Conservation (phyloP, 1,140 invertebrate species). For the Bombus affinis region DNA sequence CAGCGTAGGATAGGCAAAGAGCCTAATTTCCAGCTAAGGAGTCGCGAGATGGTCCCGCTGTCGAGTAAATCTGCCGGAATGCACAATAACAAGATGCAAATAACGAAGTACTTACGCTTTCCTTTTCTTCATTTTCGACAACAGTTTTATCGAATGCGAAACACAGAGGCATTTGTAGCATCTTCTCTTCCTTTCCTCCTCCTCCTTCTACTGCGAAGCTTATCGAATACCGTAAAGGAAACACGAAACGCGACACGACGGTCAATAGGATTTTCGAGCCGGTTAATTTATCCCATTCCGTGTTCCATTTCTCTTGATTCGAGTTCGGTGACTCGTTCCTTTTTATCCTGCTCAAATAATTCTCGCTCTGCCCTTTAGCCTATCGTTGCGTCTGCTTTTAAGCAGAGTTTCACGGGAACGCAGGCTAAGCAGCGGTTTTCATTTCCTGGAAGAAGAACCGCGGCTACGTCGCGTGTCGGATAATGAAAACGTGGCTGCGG, state of each 20-base stretch:
- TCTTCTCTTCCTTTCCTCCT: background rate
- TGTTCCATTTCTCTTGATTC: background rate
- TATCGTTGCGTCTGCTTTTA: background rate
- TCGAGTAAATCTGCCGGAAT: constrained; percentile 16
- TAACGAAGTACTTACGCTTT: constrained; percentile 5
- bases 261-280: background rate
- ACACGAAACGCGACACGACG: background rate
- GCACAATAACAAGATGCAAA: constrained; percentile 30
- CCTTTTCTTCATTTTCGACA: constrained; percentile 1
- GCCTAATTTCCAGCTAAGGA: constrained; percentile 23
- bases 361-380: background rate
- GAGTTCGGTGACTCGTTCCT: background rate
- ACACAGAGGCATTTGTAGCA: background rate
- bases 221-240: background rate
- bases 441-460: constrained; percentile 48
- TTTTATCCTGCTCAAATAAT: constrained; percentile 14
- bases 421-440: constrained; percentile 38
- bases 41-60: background rate
- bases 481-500: constrained; percentile 40
- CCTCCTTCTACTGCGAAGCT: background rate
- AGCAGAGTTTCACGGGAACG: background rate
- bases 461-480: constrained; percentile 18
- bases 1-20: background rate
- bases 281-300: background rate
- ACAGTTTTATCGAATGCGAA: constrained; percentile 6